Evolutionary conservation across 2,113 vertebrate genomes (phyloP).

Genomic region (Xyrauchen texanus): DNA sequence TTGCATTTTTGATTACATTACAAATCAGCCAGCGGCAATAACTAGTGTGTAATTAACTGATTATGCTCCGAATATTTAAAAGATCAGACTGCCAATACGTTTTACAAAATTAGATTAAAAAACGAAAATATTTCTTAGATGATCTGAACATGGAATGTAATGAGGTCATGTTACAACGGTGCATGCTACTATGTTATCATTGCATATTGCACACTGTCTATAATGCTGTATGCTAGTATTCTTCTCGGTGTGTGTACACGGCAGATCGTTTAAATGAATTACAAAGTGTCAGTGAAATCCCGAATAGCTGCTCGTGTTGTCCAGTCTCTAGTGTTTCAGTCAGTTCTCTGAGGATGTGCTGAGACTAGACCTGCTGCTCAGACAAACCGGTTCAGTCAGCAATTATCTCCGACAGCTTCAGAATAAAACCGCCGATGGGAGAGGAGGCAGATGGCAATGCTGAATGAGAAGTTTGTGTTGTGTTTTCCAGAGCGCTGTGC

Average conservation of each 20-base stretch:
- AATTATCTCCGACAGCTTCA: constrained; percentile 1
- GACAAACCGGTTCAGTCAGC: constrained; percentile 20
- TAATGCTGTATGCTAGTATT: neutral
- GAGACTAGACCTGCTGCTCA: constrained; percentile 10
- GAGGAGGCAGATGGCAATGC: neutral
- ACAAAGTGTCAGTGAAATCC: neutral
- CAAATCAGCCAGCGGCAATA: too few species aligned
- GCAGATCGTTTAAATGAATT: neutral
- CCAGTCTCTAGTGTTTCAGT: neutral
- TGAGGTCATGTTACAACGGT: too few species aligned
- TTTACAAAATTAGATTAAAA: too few species aligned
- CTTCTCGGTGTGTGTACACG: neutral
- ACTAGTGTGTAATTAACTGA: too few species aligned
- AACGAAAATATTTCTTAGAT: too few species aligned
- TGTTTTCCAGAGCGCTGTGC: constrained; percentile 85
- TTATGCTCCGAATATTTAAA: too few species aligned
- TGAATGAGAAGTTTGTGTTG: neutral
- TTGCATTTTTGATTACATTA: too few species aligned
- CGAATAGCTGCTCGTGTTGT: neutral
- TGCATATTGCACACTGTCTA: too few species aligned
- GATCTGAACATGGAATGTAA: too few species aligned
- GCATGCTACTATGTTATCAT: too few species aligned
- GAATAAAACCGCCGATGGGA: constrained; percentile 3
- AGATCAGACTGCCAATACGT: too few species aligned
- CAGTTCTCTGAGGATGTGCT: neutral